Percentiles rank a stretch among this genome's conserved stretches.
Evolutionary conservation across 2,888 invertebrate genomes (phyloP).

Genomic region (Apeira syringaria): DNA sequence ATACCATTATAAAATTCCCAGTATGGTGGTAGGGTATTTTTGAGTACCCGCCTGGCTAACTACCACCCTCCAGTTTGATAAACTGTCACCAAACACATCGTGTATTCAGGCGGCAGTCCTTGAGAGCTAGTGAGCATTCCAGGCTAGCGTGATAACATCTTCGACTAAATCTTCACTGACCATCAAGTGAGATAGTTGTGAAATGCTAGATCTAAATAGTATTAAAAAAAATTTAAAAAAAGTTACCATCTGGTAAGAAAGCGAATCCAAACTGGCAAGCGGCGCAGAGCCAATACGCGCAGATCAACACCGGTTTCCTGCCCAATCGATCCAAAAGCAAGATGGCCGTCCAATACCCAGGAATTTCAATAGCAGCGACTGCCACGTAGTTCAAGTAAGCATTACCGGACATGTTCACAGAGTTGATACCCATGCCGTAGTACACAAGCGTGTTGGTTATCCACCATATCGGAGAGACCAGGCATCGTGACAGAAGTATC

Average conservation of each 20-base stretch:
- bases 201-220: no score
- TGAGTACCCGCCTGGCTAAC: no score
- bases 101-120: no score
- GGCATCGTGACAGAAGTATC: constrained; percentile 54
- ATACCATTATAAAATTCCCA: no score
- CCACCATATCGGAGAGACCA: constrained; percentile 85
- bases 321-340: constrained; percentile 85
- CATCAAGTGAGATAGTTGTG: no score
- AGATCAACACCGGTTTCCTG: constrained; percentile 84
- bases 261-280: constrained; percentile 84
- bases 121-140: no score
- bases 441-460: constrained; percentile 88
- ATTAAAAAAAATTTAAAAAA: no score
- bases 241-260: constrained; percentile 81
- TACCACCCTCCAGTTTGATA: no score
- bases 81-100: no score
- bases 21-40: no score
- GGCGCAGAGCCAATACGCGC: constrained; percentile 85
- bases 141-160: no score
- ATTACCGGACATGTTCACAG: constrained; percentile 87
- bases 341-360: constrained; percentile 87
- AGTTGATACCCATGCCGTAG: constrained; percentile 88
- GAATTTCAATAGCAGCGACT: constrained; percentile 87
- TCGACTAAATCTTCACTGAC: no score
- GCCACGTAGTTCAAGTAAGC: constrained; percentile 87